Evolutionary conservation across 1,140 invertebrate species (phyloP).

Genomic region (honey bee (Apis mellifera)): DNA sequence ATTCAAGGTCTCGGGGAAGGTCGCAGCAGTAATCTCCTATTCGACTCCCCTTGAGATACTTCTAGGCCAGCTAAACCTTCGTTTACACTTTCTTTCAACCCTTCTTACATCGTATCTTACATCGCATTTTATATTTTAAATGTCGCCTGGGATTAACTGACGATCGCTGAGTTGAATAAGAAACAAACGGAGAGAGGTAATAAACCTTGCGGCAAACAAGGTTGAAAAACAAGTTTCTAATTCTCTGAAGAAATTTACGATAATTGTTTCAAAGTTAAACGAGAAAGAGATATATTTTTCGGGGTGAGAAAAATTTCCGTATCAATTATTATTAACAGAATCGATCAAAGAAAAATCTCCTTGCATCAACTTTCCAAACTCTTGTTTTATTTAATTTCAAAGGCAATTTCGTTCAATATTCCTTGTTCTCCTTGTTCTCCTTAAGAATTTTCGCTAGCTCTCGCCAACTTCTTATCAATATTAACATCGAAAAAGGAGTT

Average conservation of each 20-base stretch:
- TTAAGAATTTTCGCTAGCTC: neutral
- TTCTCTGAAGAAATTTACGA: neutral
- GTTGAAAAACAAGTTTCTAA: neutral
- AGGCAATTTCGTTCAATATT: neutral
- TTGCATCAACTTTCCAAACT: neutral
- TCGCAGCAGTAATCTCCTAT: conserved; percentile 69
- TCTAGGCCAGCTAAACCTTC: conserved; percentile 47
- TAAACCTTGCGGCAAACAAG: neutral
- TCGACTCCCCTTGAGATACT: conserved; percentile 49
- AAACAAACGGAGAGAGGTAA: neutral
- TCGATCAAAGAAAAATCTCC: neutral
- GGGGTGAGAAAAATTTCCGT: neutral
- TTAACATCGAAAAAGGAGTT: conserved; percentile 43
- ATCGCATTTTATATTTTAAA: conserved; percentile 42
- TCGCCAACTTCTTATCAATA: conserved; percentile 36
- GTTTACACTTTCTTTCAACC: conserved; percentile 67
- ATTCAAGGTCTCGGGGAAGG: conserved; percentile 66
- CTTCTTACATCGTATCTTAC: conserved; percentile 35
- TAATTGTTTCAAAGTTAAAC: neutral
- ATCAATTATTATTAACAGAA: neutral
- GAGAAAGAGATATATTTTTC: neutral
- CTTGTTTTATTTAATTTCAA: neutral
- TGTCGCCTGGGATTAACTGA: conserved; percentile 14
- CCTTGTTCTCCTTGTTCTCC: neutral
- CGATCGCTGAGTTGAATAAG: conserved; percentile 5